These are phyloP conservation scores for Lordiphosa mommai DNA, from an alignment of 1,140 invertebrate genomes.

Conservation along the genomic window DNA sequence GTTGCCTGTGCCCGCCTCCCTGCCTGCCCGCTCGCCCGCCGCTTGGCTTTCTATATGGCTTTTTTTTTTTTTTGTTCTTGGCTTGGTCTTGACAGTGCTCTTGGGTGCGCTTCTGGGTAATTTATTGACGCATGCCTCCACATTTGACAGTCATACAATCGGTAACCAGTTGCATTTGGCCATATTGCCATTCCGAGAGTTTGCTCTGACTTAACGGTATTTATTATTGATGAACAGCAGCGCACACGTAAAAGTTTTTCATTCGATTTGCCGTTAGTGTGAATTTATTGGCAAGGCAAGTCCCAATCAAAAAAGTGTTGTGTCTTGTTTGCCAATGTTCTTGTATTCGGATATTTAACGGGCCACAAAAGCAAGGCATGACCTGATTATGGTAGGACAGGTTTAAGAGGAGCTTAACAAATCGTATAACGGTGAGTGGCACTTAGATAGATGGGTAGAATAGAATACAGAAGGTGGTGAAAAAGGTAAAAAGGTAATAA, in stretches of 20 bases:
- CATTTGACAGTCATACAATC: slow-evolving; percentile 66
- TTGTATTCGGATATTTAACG: slow-evolving; percentile 29
- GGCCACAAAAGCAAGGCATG: slow-evolving; percentile 9
- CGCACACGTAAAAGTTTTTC: slow-evolving; percentile 33
- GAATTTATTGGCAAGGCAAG: slow-evolving; percentile 59
- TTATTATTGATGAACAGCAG: slow-evolving; percentile 67
- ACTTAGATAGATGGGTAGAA: no score
- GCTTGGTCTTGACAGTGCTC: slow-evolving; percentile 27
- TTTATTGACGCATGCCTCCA: slow-evolving; percentile 68
- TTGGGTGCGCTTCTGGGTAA: slow-evolving; percentile 66
- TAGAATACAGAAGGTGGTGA: no score
- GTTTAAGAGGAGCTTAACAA: no score
- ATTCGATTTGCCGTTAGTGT: slow-evolving; percentile 46
- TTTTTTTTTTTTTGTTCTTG: slow-evolving; percentile 27
- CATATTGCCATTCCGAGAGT: slow-evolving; percentile 42
- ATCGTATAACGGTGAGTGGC: no score
- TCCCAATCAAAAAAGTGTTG: slow-evolving; percentile 5
- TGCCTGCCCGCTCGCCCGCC: not conserved
- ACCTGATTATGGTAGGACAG: no score
- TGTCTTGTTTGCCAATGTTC: slow-evolving; percentile 33
- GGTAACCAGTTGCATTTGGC: slow-evolving; percentile 49
- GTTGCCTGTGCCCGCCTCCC: slow-evolving; percentile 32
- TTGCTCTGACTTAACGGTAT: slow-evolving; percentile 50
- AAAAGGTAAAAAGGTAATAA: no score
- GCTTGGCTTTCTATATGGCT: slow-evolving; percentile 35